These are phyloP conservation scores for Lasius platythorax DNA, from an alignment of 2,888 invertebrate species.

Conservation along the genomic window DNA sequence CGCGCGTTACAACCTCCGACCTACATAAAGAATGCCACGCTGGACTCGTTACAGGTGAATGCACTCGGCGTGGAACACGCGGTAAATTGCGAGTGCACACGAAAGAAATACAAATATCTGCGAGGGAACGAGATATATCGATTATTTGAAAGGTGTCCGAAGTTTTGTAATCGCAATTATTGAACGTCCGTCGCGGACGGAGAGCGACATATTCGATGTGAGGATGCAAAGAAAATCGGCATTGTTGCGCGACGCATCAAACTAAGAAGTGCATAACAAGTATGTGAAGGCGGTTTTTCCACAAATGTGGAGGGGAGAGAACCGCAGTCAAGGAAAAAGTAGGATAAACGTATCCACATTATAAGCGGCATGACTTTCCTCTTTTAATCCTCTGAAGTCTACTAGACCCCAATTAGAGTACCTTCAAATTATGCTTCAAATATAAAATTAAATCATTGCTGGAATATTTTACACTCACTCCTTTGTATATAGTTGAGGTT, in stretches of 20 bases:
- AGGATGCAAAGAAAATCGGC: neutral
- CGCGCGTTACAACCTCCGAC: slow-evolving; percentile 77
- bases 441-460: neutral
- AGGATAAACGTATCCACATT: slow-evolving; percentile 71
- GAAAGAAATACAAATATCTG: slow-evolving; percentile 54
- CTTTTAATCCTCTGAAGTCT: slow-evolving; percentile 30
- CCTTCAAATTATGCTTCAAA: neutral
- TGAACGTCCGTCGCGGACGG: neutral
- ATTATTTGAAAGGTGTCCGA: neutral
- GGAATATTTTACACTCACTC: neutral
- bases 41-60: slow-evolving; percentile 80
- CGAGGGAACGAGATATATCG: no score
- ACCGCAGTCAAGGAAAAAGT: slow-evolving; percentile 72
- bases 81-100: slow-evolving; percentile 50
- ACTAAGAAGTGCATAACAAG: slow-evolving; percentile 73
- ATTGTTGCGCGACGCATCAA: slow-evolving; percentile 37
- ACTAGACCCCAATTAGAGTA: neutral
- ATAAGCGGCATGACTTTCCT: slow-evolving; percentile 64
- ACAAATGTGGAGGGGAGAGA: slow-evolving; percentile 59
- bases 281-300: slow-evolving; percentile 73
- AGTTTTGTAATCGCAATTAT: neutral
- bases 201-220: neutral
- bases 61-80: slow-evolving; percentile 69
- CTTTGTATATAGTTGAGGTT: no score
- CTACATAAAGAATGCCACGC: slow-evolving; percentile 76